Evolutionary conservation across 2,888 invertebrate genomes (phyloP).

Genomic region (Megamerina dolium): DNA sequence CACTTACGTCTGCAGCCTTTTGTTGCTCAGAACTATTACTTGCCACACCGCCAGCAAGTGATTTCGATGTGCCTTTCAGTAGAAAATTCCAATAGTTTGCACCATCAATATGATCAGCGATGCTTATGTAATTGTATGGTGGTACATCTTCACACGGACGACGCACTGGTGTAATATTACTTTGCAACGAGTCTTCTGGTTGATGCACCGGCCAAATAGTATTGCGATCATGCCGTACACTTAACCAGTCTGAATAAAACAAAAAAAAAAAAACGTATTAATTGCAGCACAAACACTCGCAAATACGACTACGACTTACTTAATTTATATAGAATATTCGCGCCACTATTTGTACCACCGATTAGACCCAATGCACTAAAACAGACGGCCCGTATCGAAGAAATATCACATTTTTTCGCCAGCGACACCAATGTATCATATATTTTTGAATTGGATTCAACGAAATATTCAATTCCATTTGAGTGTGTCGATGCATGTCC

Average conservation of each 20-base stretch:
- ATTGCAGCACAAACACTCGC: background rate
- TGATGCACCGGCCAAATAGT: slow-evolving; percentile 71
- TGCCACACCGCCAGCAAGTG: slow-evolving; percentile 19
- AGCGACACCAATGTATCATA: slow-evolving; percentile 55
- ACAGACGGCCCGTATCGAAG: slow-evolving; percentile 83
- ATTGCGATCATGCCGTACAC: slow-evolving; percentile 69
- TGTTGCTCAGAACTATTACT: slow-evolving; percentile 27
- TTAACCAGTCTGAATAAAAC: slow-evolving; percentile 59
- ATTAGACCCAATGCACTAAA: slow-evolving; percentile 76
- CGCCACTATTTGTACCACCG: slow-evolving; percentile 76
- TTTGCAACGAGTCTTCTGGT: slow-evolving; percentile 57
- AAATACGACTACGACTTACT: slow-evolving; percentile 50
- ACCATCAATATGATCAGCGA: slow-evolving; percentile 47
- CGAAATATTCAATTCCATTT: slow-evolving; percentile 69
- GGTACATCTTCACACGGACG: slow-evolving; percentile 48
- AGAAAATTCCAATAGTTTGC: slow-evolving; percentile 46
- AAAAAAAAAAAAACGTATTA: too few relatives aligned
- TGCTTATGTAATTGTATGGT: slow-evolving; percentile 44
- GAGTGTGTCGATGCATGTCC: slow-evolving; percentile 76
- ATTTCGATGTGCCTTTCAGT: too few relatives aligned
- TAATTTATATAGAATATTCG: slow-evolving; percentile 66
- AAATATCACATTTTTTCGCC: slow-evolving; percentile 75
- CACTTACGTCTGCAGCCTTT: slow-evolving; percentile 37
- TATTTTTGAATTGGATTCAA: slow-evolving; percentile 45
- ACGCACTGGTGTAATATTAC: slow-evolving; percentile 47